Percentiles rank a stretch among this genome's conserved stretches.
Conservation (phyloP, 2,113 vertebrate species). For the Pomatorhinus ruficollis region DNA sequence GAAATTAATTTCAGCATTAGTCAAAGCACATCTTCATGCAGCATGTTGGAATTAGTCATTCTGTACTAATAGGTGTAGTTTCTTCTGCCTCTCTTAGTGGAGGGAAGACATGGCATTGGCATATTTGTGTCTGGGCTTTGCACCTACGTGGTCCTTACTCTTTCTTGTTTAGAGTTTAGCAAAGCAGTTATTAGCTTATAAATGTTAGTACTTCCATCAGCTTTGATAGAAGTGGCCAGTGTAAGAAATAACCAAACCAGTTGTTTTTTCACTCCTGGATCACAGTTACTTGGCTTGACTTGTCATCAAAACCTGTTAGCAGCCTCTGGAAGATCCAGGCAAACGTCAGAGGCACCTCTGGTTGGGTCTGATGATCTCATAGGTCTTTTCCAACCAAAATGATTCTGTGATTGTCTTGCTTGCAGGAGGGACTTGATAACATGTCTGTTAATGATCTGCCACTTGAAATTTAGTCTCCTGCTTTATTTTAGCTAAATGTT, state of each 20-base stretch:
- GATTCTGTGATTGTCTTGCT: not conserved
- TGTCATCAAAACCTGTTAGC: not conserved
- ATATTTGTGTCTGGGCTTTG: not conserved
- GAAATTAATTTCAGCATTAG: not conserved
- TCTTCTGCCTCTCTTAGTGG: not conserved
- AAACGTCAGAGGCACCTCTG: not conserved
- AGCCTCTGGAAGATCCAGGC: not conserved
- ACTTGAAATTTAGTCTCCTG: not conserved
- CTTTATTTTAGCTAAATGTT: not conserved
- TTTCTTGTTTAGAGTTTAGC: not conserved
- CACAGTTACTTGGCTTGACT: not conserved
- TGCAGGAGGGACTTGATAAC: not conserved
- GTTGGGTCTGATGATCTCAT: not conserved
- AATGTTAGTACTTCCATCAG: not conserved
- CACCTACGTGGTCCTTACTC: accelerated
- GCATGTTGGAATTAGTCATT: not conserved
- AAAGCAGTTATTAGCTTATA: not conserved
- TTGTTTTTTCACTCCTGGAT: not conserved
- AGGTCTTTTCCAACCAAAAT: not conserved
- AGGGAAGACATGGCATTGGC: not conserved
- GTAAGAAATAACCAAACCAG: not conserved
- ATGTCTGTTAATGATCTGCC: not conserved
- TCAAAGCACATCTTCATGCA: not conserved
- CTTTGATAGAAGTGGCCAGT: not conserved
- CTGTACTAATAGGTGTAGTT: not conserved